Percentiles rank a stretch among this genome's conserved stretches.
Evolutionary conservation across 2,888 invertebrate species (phyloP).

Genomic region (Orthosia gracilis): DNA sequence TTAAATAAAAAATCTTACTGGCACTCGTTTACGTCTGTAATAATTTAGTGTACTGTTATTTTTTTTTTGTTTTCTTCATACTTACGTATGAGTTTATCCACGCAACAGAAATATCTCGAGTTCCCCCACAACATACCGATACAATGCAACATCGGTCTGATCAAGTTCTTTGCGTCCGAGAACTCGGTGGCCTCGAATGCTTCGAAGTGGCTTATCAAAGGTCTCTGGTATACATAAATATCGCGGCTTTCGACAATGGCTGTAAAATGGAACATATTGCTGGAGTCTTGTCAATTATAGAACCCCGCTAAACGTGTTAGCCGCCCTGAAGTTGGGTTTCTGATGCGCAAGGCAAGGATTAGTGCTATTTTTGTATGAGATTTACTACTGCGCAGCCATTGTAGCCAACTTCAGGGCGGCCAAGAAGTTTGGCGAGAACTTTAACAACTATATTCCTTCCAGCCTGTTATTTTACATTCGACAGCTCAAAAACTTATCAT

Average conservation of each 20-base stretch:
- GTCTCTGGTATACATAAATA: slow-evolving; percentile 95
- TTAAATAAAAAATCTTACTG: not conserved
- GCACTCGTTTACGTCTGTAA: not conserved
- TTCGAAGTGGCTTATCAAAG: slow-evolving; percentile 93
- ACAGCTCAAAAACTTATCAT: no score
- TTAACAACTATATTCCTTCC: no score
- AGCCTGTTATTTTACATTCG: no score
- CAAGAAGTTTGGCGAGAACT: no score
- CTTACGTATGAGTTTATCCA: slow-evolving; percentile 90
- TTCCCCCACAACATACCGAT: slow-evolving; percentile 96
- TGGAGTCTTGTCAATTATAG: not conserved
- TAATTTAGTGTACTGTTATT: not conserved
- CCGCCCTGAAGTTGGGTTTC: no score
- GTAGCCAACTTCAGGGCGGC: no score
- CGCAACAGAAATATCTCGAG: slow-evolving; percentile 94
- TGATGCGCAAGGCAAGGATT: no score
- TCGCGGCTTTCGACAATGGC: slow-evolving; percentile 96
- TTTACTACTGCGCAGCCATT: no score
- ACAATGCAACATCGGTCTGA: slow-evolving; percentile 94
- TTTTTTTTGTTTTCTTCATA: slow-evolving; percentile 29
- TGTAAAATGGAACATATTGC: slow-evolving; percentile 70
- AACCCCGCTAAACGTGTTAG: no score
- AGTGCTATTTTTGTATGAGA: no score
- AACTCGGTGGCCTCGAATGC: slow-evolving; percentile 94
- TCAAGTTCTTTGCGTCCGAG: slow-evolving; percentile 90